Conservation (phyloP, 1,140 invertebrate species). For the Drosophila setifemur region DNA sequence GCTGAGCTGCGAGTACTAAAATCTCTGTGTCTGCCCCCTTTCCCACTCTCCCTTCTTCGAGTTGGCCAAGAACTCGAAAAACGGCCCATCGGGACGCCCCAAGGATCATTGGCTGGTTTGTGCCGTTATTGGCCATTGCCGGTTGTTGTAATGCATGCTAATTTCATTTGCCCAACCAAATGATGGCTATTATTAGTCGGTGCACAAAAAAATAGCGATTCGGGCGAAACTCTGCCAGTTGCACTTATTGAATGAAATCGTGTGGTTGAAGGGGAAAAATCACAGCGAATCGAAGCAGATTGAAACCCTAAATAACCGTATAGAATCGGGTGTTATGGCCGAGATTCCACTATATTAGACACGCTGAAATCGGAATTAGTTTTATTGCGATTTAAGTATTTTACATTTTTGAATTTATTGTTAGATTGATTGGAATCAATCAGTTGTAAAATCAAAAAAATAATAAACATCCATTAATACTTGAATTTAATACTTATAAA, state of each 20-base stretch:
- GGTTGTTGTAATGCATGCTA: slow-evolving; percentile 74
- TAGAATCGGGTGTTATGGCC: background rate
- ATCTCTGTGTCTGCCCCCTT: too few species aligned
- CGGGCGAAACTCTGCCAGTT: slow-evolving; percentile 9
- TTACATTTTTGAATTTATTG: too few species aligned
- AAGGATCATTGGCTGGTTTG: slow-evolving; percentile 77
- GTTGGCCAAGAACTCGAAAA: background rate
- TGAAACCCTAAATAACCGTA: background rate
- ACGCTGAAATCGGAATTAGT: background rate
- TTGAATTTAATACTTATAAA: too few species aligned
- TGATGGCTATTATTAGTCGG: slow-evolving; percentile 71
- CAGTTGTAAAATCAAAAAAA: too few species aligned
- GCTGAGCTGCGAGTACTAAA: slow-evolving; percentile 29
- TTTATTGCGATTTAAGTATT: too few species aligned
- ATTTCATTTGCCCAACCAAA: slow-evolving; percentile 70
- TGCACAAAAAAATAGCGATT: slow-evolving; percentile 10
- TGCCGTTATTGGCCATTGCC: slow-evolving; percentile 74
- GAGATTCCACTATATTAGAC: background rate
- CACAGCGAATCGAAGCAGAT: background rate
- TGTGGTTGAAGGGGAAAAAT: slow-evolving; percentile 19
- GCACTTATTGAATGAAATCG: slow-evolving; percentile 32
- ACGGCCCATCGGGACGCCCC: slow-evolving; percentile 64
- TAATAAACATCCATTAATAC: too few species aligned
- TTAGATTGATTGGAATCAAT: too few species aligned
- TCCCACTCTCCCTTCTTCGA: too few species aligned